Conservation (phyloP, 2,888 invertebrate species). For the Acrocyrtus sp. region DNA sequence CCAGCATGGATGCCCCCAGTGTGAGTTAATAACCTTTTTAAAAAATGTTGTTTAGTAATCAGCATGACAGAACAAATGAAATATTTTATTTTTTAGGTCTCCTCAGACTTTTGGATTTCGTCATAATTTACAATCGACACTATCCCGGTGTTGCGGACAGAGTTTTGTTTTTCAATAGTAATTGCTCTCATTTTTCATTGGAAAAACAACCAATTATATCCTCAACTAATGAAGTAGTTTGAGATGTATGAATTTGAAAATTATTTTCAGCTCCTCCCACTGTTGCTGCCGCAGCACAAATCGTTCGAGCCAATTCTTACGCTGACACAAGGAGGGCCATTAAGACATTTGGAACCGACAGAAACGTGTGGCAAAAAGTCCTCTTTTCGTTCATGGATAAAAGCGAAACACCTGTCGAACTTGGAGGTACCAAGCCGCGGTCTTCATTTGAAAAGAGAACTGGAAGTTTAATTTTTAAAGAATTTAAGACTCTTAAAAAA, state of each 20-base stretch:
- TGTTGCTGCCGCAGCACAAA: conserved; percentile 13
- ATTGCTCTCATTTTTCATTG: background rate
- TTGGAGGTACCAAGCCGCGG: conserved; percentile 17
- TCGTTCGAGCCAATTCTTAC: conserved; percentile 23
- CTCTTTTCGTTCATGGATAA: conserved; percentile 15
- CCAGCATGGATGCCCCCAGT: conserved; percentile 34
- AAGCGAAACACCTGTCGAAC: conserved; percentile 11
- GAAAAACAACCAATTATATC: background rate
- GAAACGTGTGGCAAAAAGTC: conserved; percentile 25
- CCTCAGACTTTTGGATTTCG: conserved; percentile 25
- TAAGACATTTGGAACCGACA: conserved; percentile 19
- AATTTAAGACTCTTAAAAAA: too few relatives aligned
- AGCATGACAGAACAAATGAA: background rate
- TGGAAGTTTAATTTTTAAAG: too few relatives aligned
- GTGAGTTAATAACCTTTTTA: conserved; percentile 8
- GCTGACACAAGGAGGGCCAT: conserved; percentile 24
- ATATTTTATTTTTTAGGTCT: conserved; percentile 16
- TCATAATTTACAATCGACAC: conserved; percentile 25
- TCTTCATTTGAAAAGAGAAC: too few relatives aligned
- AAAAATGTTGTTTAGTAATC: background rate
- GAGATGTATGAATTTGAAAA: background rate
- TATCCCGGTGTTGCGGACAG: conserved; percentile 36
- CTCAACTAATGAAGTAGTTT: too few relatives aligned
- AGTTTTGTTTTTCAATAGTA: conserved; percentile 34
- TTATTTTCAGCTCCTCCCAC: conserved; percentile 35